Base-by-base conservation (phyloP, 2,888 invertebrate species). In the Meiosimyza decipiens region DNA sequence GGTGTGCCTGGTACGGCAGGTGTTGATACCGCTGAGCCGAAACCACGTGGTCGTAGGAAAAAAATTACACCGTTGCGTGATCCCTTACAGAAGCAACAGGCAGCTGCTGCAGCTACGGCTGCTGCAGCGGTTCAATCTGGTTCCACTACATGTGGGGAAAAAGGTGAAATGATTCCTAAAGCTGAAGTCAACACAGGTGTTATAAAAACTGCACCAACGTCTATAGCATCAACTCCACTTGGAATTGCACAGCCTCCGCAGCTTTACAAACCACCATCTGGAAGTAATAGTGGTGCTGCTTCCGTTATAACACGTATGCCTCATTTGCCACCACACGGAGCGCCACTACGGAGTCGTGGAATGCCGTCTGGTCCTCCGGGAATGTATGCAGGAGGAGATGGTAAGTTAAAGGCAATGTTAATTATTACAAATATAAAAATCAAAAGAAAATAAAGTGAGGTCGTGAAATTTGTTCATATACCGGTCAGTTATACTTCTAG, bases 291-390 rank as follows among this genome's bases (percentile, higher is more conserved):
- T 15, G 62, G 75, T 1, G 72, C 77, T 9, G 88, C 89, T 0
- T 91, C 91, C 55, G 91, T 91, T 9, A 91, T 91, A 62, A 91
- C 91, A 11, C 87, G 91, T 77, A 90, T 91, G 90, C 87, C 91
- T 59, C 63, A 63, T 16, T 60, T 82, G 73, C 69, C 75, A 11
- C 77, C 77, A 2, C 80, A 81, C 47, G 76, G 55, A 71, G 77
- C 74, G 62, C 77, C 66, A 50, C 63, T 7, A 50, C 73, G 22
- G 52, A 68, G 60, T 68, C 82, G 76, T 6, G 80, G 79, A 54
- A 74, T 69, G 67, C 65, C 74, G 12, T 49, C 54, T 72, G 69
- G 72, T 15, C 72, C 79, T 7, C 78, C 79, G 11, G 76, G 77
- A n/a, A 76, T 83, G 76, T 84, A 81, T 74, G 63, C 75, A 0